phyloP scores from a whole-genome alignment of 2,888 invertebrate species.

The Oscheius sp. region DNA sequence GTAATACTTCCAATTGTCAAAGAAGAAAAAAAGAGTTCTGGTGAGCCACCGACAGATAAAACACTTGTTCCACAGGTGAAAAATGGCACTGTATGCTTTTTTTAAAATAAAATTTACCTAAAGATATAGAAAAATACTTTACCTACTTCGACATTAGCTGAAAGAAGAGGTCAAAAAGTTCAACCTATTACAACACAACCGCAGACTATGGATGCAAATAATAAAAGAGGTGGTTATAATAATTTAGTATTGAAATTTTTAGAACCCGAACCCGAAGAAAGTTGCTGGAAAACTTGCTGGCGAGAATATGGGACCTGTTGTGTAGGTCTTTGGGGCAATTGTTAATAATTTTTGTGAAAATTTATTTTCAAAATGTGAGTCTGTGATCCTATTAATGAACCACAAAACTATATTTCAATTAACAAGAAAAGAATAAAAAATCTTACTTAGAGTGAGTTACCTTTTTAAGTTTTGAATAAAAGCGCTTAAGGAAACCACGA shows the following conservation, averaged over 20 bases:
- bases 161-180: constrained; percentile 21
- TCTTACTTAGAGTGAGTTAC: background rate
- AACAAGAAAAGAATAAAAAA: background rate
- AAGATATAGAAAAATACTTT: background rate
- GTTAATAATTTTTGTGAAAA: background rate
- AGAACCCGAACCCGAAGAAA: constrained; percentile 29
- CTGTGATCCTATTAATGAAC: background rate
- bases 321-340: constrained; percentile 32
- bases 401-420: background rate
- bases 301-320: constrained; percentile 36
- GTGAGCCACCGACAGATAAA: background rate
- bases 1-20: background rate
- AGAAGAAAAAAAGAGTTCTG: background rate
- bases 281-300: constrained; percentile 33
- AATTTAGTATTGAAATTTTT: background rate
- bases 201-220: constrained; percentile 4
- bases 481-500: constrained; percentile 39
- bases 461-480: constrained; percentile 34
- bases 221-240: constrained; percentile 3
- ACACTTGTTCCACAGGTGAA: background rate
- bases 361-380: background rate
- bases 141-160: constrained; percentile 12
- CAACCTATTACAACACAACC: constrained; percentile 25
- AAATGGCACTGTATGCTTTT: background rate
- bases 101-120: background rate